Evolutionary conservation across 30 jellyfish, hydroid and myxozoan genomes (phyloP), one percentile per base, ranked within the genome.

Genomic region (Chironex yamaguchii): DNA sequence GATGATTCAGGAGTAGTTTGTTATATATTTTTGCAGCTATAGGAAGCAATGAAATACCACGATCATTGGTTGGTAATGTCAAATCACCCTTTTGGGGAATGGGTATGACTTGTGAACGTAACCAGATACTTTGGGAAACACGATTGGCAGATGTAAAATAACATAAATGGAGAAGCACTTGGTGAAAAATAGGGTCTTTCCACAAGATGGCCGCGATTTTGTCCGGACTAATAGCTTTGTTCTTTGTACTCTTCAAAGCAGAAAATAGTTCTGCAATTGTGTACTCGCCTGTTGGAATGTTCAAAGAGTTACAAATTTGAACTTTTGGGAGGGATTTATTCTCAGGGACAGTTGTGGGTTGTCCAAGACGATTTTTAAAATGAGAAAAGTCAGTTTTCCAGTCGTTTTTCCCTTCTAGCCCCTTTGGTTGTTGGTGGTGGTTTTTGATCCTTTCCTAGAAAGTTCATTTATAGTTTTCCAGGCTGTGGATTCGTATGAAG

Each of bases 21-120:
- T 36, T 74, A 34, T 74, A 36, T 12, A 74, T 74, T 42, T 74
- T 74, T 36, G 81, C 81, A 4, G 49, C 79, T 9, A 66, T 66
- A 11, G 65, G 33, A 6, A 27, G 27, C 64, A 66, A 33, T 6
- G 65, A n/a, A n/a, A 66, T 66, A 26, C 79, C 79, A 9, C 79
- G 63, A 27, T 66, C 24, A 33, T 66, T 21, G 64, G n/a, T 27
- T 11, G 79, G n/a, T 9, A 11, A 4, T 9, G 52, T 26, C 64
- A 66, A 33, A 27, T 66, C 64, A 6, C 52, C 79, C 33, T 66
- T 66, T 66, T 66, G 24, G 27, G 79, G 79, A 66, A 66, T 11
- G 27, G 79, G 58, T 9, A 66, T 21, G 79, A 66, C 29, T 29
- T 33, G 33, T 9, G 52, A 9, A 6, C 17, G 27, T 9, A 17